Evolutionary conservation across 2,888 invertebrate genomes (phyloP).

Genomic region (Torymus auratus): DNA sequence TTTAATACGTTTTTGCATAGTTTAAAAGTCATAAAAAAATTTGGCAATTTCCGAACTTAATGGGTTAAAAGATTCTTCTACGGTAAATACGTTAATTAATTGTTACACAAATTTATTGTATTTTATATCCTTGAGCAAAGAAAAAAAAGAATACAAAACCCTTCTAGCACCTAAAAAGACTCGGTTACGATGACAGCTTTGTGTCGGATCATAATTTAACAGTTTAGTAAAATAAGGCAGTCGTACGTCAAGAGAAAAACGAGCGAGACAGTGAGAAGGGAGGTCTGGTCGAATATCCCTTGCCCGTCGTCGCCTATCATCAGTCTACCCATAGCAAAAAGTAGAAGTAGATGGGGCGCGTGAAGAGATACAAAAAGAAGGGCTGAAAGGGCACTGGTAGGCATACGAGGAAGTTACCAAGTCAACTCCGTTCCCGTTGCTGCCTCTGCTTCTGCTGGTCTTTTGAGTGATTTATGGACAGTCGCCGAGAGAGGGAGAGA

Average conservation of each 20-base stretch:
- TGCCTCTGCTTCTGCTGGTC: constrained; percentile 56
- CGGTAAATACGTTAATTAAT: too few species aligned
- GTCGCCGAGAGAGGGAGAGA: constrained; percentile 64
- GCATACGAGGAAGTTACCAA: constrained; percentile 60
- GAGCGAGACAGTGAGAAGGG: too few species aligned
- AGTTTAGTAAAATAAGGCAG: constrained; percentile 62
- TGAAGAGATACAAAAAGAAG: constrained; percentile 44
- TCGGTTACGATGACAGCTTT: constrained; percentile 5
- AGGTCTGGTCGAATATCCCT: constrained; percentile 35
- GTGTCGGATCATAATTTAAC: constrained; percentile 63
- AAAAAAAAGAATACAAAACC: neutral
- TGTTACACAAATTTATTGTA: too few species aligned
- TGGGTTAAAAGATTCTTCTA: too few species aligned
- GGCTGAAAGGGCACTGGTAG: constrained; percentile 33
- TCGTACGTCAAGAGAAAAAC: too few species aligned
- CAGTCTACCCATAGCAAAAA: constrained; percentile 61
- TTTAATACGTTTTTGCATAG: too few species aligned
- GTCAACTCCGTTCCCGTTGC: constrained; percentile 64
- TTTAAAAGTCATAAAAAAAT: too few species aligned
- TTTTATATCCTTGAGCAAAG: too few species aligned
- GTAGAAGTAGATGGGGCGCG: constrained; percentile 68
- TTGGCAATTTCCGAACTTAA: too few species aligned
- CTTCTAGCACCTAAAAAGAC: neutral
- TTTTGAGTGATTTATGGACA: constrained; percentile 72
- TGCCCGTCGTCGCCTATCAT: neutral